Evolutionary conservation across 2,113 vertebrate genomes (phyloP).

Genomic region (Alosa alosa): DNA sequence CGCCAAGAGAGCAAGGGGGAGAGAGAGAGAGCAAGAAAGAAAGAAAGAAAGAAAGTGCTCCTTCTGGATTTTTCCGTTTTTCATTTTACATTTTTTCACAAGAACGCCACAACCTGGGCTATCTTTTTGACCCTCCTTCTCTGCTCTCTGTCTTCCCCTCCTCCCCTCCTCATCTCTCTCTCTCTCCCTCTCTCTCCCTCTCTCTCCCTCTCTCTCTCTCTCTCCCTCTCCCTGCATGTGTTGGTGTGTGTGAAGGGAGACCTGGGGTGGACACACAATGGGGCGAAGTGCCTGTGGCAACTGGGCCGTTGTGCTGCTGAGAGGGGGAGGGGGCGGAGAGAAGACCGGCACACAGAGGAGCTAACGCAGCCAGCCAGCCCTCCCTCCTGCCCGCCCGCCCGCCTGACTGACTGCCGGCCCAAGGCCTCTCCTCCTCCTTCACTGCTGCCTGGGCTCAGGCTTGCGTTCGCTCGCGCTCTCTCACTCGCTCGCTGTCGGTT

Average conservation of each 20-base stretch:
- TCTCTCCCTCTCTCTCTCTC: conserved; percentile 30
- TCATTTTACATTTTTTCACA: neutral
- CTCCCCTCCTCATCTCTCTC: conserved; percentile 17
- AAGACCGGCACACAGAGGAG: conserved; percentile 75
- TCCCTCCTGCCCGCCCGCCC: neutral
- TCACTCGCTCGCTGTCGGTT: conserved; percentile 41
- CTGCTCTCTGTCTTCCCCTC: neutral
- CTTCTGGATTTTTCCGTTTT: conserved; percentile 43
- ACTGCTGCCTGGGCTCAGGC: neutral
- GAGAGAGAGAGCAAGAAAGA: conserved; percentile 26
- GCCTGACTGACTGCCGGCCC: conserved; percentile 49
- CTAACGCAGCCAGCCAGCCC: conserved; percentile 66
- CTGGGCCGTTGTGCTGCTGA: conserved; percentile 75
- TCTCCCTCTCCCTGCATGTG: conserved; percentile 36
- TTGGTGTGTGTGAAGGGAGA: conserved; percentile 59
- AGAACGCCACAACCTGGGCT: neutral
- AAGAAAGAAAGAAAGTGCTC: conserved; percentile 55
- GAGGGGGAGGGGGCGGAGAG: conserved; percentile 77
- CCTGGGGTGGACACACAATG: conserved; percentile 72
- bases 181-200: conserved; percentile 41
- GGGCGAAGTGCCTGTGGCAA: conserved; percentile 74
- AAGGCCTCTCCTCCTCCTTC: conserved; percentile 62
- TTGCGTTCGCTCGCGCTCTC: conserved; percentile 43
- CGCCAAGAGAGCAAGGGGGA: conserved; percentile 53
- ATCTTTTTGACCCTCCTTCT: neutral